These are phyloP conservation scores for Anguilla anguilla DNA, from an alignment of 2,797 vertebrate species.

Conservation along the genomic window DNA sequence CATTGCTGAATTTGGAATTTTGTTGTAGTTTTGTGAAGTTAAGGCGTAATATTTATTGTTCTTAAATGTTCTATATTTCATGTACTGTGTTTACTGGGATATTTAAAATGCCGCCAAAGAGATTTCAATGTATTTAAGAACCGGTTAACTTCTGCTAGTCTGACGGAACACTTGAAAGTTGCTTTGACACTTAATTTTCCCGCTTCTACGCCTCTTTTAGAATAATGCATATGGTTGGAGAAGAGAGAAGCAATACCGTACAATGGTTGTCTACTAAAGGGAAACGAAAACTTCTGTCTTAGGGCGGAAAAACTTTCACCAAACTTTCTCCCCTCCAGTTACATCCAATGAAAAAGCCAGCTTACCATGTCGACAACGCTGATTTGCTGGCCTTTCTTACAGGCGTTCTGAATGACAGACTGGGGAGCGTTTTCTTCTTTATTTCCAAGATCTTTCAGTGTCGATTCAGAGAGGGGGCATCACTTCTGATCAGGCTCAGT, in stretches of 20 bases:
- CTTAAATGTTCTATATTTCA: neutral
- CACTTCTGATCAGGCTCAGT: constrained; percentile 68
- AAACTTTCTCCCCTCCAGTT: constrained; percentile 51
- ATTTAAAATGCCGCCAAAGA: neutral
- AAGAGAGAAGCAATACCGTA: constrained; percentile 3
- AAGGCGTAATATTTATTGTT: neutral
- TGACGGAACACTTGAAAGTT: neutral
- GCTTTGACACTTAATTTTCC: constrained; percentile 48
- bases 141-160: neutral
- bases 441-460: constrained; percentile 70
- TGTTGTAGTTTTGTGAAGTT: neutral
- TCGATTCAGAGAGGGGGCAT: constrained; percentile 63
- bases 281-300: neutral
- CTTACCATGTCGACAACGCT: constrained; percentile 41
- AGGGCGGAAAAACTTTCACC: constrained; percentile 66
- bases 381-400: constrained; percentile 62
- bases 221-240: constrained; percentile 39
- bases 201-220: constrained; percentile 38
- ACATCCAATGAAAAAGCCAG: constrained; percentile 63
- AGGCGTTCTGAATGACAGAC: constrained; percentile 67
- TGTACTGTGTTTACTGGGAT: neutral
- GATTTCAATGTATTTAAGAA: neutral
- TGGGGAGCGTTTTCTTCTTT: constrained; percentile 48
- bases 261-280: constrained; percentile 9
- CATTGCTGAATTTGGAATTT: neutral